phyloP scores from a whole-genome alignment of 1,140 invertebrate genomes.

The Protaetia brevitarsis region DNA sequence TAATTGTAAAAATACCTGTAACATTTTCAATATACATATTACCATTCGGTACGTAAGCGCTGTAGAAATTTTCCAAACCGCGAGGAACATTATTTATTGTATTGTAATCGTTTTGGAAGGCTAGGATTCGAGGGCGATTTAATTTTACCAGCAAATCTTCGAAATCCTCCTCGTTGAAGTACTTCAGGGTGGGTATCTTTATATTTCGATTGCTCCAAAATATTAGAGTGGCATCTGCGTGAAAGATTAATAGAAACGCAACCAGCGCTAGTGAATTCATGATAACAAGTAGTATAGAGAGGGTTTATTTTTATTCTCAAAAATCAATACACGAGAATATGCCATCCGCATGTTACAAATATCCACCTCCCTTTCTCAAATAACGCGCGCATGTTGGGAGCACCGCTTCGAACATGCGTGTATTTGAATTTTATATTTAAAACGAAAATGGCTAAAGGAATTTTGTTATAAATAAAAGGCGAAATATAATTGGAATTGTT shows the following conservation, averaged over 20 bases:
- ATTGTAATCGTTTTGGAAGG: neutral
- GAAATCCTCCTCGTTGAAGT: constrained; percentile 38
- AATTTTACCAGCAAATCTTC: constrained; percentile 32
- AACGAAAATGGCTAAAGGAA: too few relatives aligned
- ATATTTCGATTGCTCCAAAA: constrained; percentile 41
- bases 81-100: constrained; percentile 16
- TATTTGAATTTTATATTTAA: too few relatives aligned
- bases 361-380: too few relatives aligned
- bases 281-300: too few relatives aligned
- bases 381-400: too few relatives aligned
- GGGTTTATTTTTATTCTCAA: too few relatives aligned
- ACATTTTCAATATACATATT: constrained; percentile 19
- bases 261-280: neutral
- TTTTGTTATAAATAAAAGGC: too few relatives aligned
- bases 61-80: constrained; percentile 32
- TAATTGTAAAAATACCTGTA: neutral
- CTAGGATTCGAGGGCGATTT: neutral
- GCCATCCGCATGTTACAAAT: too few relatives aligned
- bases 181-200: constrained; percentile 35
- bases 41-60: constrained; percentile 9
- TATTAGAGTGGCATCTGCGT: constrained; percentile 25
- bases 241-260: neutral
- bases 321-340: too few relatives aligned
- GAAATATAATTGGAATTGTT: too few relatives aligned
- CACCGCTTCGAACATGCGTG: too few relatives aligned